Percentiles rank a stretch among this genome's conserved stretches.
These are phyloP conservation scores for Melanotaenia duboulayi DNA, from an alignment of 2,113 vertebrate genomes.

Conservation along the genomic window DNA sequence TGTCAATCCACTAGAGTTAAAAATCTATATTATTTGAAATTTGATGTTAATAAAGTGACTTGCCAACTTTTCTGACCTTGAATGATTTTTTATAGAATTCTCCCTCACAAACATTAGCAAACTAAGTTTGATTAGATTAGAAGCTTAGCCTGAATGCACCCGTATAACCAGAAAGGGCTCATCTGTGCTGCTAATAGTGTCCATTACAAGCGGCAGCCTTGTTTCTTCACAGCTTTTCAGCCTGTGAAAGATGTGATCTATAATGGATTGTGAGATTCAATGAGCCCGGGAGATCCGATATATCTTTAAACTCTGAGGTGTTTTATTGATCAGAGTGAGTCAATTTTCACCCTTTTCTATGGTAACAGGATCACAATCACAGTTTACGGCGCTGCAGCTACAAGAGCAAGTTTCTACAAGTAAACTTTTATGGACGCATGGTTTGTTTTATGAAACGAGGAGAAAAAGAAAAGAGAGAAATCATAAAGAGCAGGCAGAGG, in stretches of 20 bases:
- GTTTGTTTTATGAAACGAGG: slow-evolving; percentile 50
- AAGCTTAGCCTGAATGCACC: background rate
- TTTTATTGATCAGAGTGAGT: slow-evolving; percentile 75
- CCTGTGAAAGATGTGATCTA: slow-evolving; percentile 51
- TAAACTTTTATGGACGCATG: slow-evolving; percentile 52
- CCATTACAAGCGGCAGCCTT: slow-evolving; percentile 17
- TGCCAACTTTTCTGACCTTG: background rate
- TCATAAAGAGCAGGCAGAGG: slow-evolving; percentile 25
- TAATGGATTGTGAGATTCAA: slow-evolving; percentile 61
- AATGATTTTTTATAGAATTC: background rate
- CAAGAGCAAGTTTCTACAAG: slow-evolving; percentile 45
- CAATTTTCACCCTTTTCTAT: slow-evolving; percentile 67
- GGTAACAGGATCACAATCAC: slow-evolving; percentile 61
- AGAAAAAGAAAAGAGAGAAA: slow-evolving; percentile 22
- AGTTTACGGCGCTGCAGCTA: slow-evolving; percentile 56
- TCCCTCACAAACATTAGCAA: background rate
- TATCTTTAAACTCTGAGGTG: slow-evolving; percentile 64
- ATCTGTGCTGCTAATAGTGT: slow-evolving; percentile 36
- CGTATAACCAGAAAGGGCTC: background rate
- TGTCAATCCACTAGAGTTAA: background rate
- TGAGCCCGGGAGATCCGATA: slow-evolving; percentile 56
- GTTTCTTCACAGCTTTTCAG: slow-evolving; percentile 37
- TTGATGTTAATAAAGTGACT: background rate
- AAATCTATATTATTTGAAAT: background rate
- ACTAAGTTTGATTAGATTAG: background rate